phyloP scores from a whole-genome alignment of 92 coral and sea anemone genomes.

The Umimayanthus chanpuru region DNA sequence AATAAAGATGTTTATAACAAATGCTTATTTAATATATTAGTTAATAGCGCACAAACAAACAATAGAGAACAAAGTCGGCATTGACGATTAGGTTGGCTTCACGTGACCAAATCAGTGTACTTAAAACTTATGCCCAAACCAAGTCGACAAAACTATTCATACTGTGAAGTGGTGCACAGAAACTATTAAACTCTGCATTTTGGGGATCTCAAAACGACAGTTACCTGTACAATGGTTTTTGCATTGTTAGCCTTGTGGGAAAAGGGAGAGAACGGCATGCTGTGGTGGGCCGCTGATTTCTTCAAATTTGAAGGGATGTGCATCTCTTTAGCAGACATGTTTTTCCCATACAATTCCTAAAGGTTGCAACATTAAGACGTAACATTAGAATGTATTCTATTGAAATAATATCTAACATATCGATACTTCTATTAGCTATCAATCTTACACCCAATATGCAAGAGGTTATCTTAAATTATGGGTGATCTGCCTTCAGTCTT shows the following conservation, averaged over 20 bases:
- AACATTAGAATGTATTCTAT: constrained; percentile 2
- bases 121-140: constrained; percentile 1
- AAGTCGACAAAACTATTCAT: constrained; percentile 27
- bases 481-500: constrained; percentile 28
- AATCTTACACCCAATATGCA: constrained; percentile 17
- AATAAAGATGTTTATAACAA: neutral
- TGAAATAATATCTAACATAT: constrained; percentile 5
- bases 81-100: neutral
- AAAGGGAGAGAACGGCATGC: constrained; percentile 42
- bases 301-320: constrained; percentile 42
- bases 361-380: constrained; percentile 21
- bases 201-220: constrained; percentile 13
- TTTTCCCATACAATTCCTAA: constrained; percentile 50
- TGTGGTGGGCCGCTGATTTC: constrained; percentile 31
- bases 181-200: constrained; percentile 18
- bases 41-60: constrained; percentile 3
- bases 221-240: constrained; percentile 41
- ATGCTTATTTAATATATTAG: constrained; percentile 20
- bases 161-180: constrained; percentile 9
- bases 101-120: neutral
- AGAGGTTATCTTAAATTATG: constrained; percentile 27
- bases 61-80: constrained; percentile 2
- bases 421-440: constrained; percentile 4
- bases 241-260: constrained; percentile 53
- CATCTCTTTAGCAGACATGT: constrained; percentile 22